These are phyloP conservation scores for Eristalis pertinax DNA, from an alignment of 2,888 invertebrate species.

Conservation along the genomic window DNA sequence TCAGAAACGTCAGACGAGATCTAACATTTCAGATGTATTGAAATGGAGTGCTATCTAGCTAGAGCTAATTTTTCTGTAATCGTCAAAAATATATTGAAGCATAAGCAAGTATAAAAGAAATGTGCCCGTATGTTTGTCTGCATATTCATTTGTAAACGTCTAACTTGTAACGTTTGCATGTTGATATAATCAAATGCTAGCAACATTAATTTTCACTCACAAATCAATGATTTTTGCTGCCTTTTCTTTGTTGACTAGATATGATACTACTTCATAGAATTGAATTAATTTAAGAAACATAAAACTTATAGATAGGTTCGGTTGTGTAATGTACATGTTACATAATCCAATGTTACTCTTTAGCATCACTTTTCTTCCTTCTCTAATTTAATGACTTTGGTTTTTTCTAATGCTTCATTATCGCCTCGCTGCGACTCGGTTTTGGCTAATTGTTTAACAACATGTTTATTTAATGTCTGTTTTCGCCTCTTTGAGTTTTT, in stretches of 20 bases:
- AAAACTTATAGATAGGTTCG: background rate
- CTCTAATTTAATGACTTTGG: constrained; percentile 78
- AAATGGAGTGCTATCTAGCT: too few relatives aligned
- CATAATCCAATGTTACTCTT: background rate
- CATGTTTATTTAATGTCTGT: constrained; percentile 71
- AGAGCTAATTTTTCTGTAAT: too few relatives aligned
- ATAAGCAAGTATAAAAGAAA: too few relatives aligned
- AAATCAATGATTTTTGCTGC: constrained; percentile 20
- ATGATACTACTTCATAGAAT: constrained; percentile 38
- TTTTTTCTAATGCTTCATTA: constrained; percentile 34
- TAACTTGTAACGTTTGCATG: background rate
- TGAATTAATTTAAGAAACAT: constrained; percentile 1
- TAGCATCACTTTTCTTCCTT: constrained; percentile 74
- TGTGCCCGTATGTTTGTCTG: too few relatives aligned
- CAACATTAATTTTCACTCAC: background rate
- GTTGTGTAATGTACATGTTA: too few relatives aligned
- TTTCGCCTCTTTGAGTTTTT: constrained; percentile 74
- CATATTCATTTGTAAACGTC: background rate
- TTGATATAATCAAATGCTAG: too few relatives aligned
- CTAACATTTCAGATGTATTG: too few relatives aligned
- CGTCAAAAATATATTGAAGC: too few relatives aligned
- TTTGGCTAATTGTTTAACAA: constrained; percentile 54
- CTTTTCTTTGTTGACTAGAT: constrained; percentile 53
- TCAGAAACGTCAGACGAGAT: too few relatives aligned
- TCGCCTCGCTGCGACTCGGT: constrained; percentile 68